A percentile compares a stretch with the other conserved stretches of the same genome.
Evolutionary conservation across 2,797 vertebrate species (phyloP).

Genomic region (Thaleichthys pacificus): DNA sequence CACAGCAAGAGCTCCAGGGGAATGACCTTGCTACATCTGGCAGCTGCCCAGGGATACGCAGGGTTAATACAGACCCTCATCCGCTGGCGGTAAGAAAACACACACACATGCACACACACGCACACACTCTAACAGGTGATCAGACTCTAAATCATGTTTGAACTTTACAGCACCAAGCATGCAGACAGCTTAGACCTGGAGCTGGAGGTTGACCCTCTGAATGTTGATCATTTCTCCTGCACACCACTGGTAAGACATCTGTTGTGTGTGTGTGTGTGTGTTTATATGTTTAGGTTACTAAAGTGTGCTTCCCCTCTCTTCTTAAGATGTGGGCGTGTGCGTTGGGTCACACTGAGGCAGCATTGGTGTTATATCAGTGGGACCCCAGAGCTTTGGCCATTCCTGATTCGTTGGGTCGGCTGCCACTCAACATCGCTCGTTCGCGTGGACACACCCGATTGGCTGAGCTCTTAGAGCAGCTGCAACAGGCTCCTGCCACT

Average conservation of each 20-base stretch:
- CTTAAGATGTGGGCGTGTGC: slow-evolving; percentile 98
- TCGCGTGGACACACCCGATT: slow-evolving; percentile 93
- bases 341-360: slow-evolving; percentile 92
- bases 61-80: slow-evolving; percentile 98
- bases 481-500: slow-evolving; percentile 85
- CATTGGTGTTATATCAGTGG: slow-evolving; percentile 95
- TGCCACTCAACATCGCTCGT: slow-evolving; percentile 92
- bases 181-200: slow-evolving; percentile 97
- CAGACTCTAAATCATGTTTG: slow-evolving; percentile 17
- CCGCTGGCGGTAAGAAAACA: slow-evolving; percentile 90
- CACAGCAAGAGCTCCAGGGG: slow-evolving; percentile 97
- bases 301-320: slow-evolving; percentile 24
- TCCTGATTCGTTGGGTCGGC: slow-evolving; percentile 92
- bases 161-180: slow-evolving; percentile 86
- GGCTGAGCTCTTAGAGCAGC: slow-evolving; percentile 93
- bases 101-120: not conserved
- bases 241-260: slow-evolving; percentile 88
- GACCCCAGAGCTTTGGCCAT: slow-evolving; percentile 93
- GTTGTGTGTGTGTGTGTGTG: not conserved
- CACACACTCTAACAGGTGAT: not conserved
- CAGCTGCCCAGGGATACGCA: slow-evolving; percentile 93
- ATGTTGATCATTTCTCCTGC: slow-evolving; percentile 98
- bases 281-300: not conserved
- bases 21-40: slow-evolving; percentile 93
- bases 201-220: slow-evolving; percentile 95